phyloP scores from a whole-genome alignment of 2,113 vertebrate genomes.

The Lophura nycthemera region DNA sequence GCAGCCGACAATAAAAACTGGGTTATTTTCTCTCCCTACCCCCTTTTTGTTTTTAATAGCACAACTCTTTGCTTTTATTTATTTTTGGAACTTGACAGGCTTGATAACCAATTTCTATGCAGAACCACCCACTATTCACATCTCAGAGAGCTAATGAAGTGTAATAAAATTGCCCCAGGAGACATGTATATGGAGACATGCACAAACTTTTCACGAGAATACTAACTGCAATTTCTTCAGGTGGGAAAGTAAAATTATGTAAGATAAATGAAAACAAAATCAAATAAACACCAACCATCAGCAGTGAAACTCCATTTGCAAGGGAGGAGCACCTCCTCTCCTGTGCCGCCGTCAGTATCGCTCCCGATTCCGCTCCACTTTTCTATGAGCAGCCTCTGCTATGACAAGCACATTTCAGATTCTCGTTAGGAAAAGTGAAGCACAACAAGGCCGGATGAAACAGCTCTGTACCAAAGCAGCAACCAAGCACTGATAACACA shows the following conservation, averaged over 20 bases:
- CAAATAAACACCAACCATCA: background rate
- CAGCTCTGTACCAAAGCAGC: background rate
- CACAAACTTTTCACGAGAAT: background rate
- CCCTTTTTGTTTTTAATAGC: background rate
- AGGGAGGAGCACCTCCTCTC: background rate
- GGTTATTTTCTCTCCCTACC: background rate
- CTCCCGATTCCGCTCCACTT: background rate
- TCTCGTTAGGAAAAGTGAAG: background rate
- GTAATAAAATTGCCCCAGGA: slow-evolving; percentile 3
- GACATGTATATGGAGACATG: background rate
- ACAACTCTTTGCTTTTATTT: slow-evolving; percentile 14
- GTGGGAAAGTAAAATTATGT: background rate
- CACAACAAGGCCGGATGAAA: background rate
- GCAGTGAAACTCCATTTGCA: background rate
- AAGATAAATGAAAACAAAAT: background rate
- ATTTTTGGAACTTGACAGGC: slow-evolving; percentile 7
- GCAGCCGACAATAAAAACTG: background rate
- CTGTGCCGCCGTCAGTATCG: background rate
- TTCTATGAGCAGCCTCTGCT: background rate
- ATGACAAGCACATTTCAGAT: background rate
- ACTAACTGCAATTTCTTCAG: background rate
- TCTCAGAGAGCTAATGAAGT: slow-evolving; percentile 13
- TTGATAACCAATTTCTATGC: background rate
- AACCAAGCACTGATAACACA: background rate
- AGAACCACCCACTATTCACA: slow-evolving; percentile 12